phyloP scores from a whole-genome alignment of 92 coral and sea anemone genomes.

The Zoanthus gigantus region DNA sequence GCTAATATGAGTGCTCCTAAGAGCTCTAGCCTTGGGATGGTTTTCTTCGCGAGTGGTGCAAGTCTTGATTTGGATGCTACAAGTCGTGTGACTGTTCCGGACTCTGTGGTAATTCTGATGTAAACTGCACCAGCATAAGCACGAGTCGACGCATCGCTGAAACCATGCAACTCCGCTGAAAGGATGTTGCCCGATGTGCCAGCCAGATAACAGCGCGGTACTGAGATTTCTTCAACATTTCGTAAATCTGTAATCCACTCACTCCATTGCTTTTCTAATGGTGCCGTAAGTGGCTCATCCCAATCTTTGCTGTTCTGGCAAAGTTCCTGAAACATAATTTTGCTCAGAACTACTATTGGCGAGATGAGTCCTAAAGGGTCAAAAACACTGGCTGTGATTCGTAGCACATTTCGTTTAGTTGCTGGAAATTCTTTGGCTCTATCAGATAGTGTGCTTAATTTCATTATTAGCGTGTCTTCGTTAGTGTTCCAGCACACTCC shows the following conservation, averaged over 20 bases:
- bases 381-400: slow-evolving; percentile 34
- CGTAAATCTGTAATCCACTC: slow-evolving; percentile 23
- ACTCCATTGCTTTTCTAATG: not conserved
- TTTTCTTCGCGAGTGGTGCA: slow-evolving; percentile 57
- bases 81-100: slow-evolving; percentile 14
- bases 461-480: slow-evolving; percentile 16
- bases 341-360: slow-evolving; percentile 41
- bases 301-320: slow-evolving; percentile 46
- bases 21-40: slow-evolving; percentile 60
- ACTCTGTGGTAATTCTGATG: slow-evolving; percentile 30
- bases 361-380: slow-evolving; percentile 50
- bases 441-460: not conserved
- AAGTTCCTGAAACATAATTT: slow-evolving; percentile 52
- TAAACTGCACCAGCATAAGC: slow-evolving; percentile 53
- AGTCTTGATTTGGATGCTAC: slow-evolving; percentile 60
- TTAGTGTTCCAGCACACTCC: slow-evolving; percentile 30
- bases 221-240: slow-evolving; percentile 3
- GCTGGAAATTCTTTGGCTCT: not conserved
- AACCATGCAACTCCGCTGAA: slow-evolving; percentile 29
- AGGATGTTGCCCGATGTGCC: not conserved
- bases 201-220: slow-evolving; percentile 29
- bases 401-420: slow-evolving; percentile 32
- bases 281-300: slow-evolving; percentile 48
- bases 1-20: slow-evolving; percentile 52
- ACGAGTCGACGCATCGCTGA: slow-evolving; percentile 38